A percentile compares a stretch with the other conserved stretches of the same genome.
phyloP scores from a whole-genome alignment of 1,140 invertebrate genomes.

The Cydia fagiglandana region DNA sequence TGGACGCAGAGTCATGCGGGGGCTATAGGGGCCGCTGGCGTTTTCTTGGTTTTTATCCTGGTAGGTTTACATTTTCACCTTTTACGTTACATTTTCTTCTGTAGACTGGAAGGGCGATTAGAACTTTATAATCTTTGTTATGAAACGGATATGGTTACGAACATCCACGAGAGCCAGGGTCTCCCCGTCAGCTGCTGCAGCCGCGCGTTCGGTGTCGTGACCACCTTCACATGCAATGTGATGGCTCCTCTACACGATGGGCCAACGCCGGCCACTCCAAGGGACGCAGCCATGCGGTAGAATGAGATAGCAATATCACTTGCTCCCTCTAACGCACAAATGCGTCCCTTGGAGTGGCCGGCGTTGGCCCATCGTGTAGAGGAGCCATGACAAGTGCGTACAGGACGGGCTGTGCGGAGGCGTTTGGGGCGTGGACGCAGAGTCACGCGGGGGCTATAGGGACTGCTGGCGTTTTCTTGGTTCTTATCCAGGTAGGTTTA shows the following conservation, averaged over 20 bases:
- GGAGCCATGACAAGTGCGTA: conserved; percentile 45
- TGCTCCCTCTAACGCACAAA: too few relatives aligned
- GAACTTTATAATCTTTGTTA: too few relatives aligned
- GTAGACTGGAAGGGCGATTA: too few relatives aligned
- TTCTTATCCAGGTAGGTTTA: conserved; percentile 83
- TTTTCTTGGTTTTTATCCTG: conserved; percentile 88
- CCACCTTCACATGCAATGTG: conserved; percentile 70
- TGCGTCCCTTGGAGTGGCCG: too few relatives aligned
- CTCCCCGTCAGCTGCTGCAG: conserved; percentile 84
- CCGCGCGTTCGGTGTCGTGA: conserved; percentile 66
- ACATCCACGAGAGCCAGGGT: conserved; percentile 36
- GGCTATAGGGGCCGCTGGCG: conserved; percentile 85
- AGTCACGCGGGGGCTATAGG: conserved; percentile 86
- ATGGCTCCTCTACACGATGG: too few relatives aligned
- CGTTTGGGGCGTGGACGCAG: conserved; percentile 82
- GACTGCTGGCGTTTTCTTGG: conserved; percentile 86
- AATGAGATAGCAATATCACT: too few relatives aligned
- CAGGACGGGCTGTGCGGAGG: conserved; percentile 80
- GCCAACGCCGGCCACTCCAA: too few relatives aligned
- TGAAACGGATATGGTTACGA: too few relatives aligned
- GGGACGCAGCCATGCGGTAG: too few relatives aligned
- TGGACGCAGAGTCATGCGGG: conserved; percentile 84
- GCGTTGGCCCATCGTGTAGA: too few relatives aligned
- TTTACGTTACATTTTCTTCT: too few relatives aligned
- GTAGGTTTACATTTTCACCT: conserved; percentile 60